phyloP scores from a whole-genome alignment of 2,888 invertebrate genomes.

The Torymus tubicola region DNA sequence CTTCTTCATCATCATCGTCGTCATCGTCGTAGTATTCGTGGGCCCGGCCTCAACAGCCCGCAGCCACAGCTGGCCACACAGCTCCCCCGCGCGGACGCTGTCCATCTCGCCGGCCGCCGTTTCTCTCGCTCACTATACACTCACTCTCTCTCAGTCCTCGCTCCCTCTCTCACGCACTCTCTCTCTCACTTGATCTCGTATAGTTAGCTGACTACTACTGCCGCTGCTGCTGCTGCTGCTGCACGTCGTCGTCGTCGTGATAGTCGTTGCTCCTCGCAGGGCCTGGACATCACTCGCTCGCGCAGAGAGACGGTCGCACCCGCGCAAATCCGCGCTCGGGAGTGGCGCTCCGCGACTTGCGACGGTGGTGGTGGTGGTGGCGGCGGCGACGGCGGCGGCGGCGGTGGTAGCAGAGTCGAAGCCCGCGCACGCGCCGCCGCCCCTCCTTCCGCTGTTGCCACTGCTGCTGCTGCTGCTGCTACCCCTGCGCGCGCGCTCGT shows the following conservation, averaged over 20 bases:
- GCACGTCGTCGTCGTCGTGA: neutral
- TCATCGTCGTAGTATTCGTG: neutral
- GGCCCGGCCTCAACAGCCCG: neutral
- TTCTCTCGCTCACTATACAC: too few species aligned
- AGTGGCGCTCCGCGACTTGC: conserved; percentile 77
- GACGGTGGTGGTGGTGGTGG: conserved; percentile 76
- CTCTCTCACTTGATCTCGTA: too few species aligned
- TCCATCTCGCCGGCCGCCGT: too few species aligned
- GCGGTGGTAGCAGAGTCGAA: conserved; percentile 67
- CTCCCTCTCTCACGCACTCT: too few species aligned
- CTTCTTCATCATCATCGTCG: neutral
- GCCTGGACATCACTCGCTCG: conserved; percentile 50
- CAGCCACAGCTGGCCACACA: neutral
- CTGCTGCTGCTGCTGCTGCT: conserved; percentile 14
- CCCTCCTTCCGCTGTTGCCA: conserved; percentile 57
- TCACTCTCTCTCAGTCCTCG: too few species aligned
- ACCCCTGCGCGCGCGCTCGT: neutral
- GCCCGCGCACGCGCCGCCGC: conserved; percentile 51
- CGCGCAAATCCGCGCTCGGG: conserved; percentile 73
- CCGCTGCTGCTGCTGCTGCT: too few species aligned
- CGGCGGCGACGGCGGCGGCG: conserved; percentile 76
- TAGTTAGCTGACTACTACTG: too few species aligned
- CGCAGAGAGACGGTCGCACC: conserved; percentile 62
- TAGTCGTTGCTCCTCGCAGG: conserved; percentile 13
- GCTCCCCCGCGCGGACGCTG: too few species aligned